These are phyloP conservation scores for Cyphomyrus discorhynchus DNA, from an alignment of 2,113 vertebrate genomes.

Conservation along the genomic window DNA sequence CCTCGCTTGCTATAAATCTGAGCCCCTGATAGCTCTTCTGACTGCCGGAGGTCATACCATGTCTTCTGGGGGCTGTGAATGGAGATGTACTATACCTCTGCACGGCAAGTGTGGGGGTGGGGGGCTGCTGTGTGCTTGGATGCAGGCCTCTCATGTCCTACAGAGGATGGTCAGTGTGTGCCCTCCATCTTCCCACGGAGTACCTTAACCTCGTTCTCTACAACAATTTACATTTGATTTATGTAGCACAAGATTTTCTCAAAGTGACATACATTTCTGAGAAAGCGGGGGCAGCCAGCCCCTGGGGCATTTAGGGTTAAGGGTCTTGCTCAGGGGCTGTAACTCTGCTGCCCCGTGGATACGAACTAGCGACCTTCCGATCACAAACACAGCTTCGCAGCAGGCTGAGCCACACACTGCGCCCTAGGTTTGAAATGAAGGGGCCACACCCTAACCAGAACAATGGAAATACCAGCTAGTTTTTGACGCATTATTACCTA, in stretches of 20 bases:
- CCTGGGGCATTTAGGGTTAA: neutral
- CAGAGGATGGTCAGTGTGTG: neutral
- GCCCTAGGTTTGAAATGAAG: neutral
- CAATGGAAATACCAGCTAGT: neutral
- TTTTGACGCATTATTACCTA: neutral
- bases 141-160: neutral
- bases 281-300: neutral
- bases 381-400: neutral
- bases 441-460: neutral
- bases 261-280: neutral
- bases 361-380: neutral
- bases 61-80: neutral
- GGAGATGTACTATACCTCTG: neutral
- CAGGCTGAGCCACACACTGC: neutral
- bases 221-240: neutral
- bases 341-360: neutral
- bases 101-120: neutral
- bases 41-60: neutral
- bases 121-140: neutral
- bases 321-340: neutral
- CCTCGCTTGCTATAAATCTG: neutral
- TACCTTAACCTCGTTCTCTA: neutral
- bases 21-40: neutral
- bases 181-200: neutral
- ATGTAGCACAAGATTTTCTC: neutral